Conservation (phyloP, 2,888 invertebrate genomes). For the Papilio demoleus region DNA sequence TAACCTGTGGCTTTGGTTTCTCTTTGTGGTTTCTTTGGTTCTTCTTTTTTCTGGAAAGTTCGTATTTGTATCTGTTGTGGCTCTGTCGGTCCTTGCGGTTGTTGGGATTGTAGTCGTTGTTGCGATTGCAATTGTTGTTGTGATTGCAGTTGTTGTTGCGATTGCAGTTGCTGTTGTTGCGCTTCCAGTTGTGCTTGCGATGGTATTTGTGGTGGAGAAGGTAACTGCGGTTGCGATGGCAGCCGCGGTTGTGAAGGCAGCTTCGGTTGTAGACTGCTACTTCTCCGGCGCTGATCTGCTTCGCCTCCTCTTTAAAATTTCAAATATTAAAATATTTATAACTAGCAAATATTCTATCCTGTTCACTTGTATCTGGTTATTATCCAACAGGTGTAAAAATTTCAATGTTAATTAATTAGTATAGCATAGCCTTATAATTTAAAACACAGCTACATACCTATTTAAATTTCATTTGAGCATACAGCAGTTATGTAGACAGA, state of each 20-base stretch:
- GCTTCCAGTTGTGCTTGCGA: background rate
- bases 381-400: too few species aligned
- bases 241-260: background rate
- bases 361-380: too few species aligned
- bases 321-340: background rate
- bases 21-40: background rate
- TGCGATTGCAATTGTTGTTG: background rate
- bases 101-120: background rate
- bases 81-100: background rate
- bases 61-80: conserved; percentile 3
- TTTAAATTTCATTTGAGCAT: too few species aligned
- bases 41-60: conserved; percentile 13
- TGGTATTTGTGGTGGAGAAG: background rate
- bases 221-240: background rate
- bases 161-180: background rate
- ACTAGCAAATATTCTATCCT: too few species aligned
- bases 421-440: too few species aligned
- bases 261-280: background rate
- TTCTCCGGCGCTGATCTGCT: conserved; percentile 2
- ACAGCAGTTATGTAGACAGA: too few species aligned
- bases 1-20: conserved; percentile 15
- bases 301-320: background rate
- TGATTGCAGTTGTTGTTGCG: background rate
- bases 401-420: too few species aligned
- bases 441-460: too few species aligned